These are phyloP conservation scores for Hymenopus coronatus DNA, from an alignment of 2,888 invertebrate genomes.

Conservation along the genomic window DNA sequence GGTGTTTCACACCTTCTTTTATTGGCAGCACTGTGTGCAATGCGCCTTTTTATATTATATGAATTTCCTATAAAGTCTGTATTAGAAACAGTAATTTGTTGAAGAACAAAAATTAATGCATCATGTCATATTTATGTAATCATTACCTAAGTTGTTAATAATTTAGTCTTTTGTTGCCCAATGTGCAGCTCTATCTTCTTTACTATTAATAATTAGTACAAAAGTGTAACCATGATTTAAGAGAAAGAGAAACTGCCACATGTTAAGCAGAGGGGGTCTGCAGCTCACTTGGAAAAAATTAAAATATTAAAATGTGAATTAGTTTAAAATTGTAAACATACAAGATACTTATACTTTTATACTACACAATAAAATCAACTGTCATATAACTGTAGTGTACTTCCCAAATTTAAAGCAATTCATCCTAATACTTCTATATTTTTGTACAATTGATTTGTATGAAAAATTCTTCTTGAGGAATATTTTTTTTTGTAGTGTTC, in stretches of 20 bases:
- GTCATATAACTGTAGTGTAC: neutral
- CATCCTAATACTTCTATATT: neutral
- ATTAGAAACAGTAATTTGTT: neutral
- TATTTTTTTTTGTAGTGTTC: too few species aligned
- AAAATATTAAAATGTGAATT: neutral
- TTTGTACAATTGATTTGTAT: too few species aligned
- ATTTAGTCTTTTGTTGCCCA: neutral
- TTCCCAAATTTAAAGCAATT: neutral
- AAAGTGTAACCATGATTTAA: neutral
- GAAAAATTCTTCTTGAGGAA: too few species aligned
- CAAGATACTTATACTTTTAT: neutral
- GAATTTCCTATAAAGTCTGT: neutral
- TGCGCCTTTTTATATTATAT: neutral
- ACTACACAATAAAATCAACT: neutral
- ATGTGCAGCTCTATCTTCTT: neutral
- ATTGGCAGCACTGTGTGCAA: constrained; percentile 4
- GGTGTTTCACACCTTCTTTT: neutral
- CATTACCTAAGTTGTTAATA: neutral
- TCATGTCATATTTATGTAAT: neutral
- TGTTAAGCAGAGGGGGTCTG: neutral
- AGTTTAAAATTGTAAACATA: neutral
- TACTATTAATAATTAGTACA: neutral
- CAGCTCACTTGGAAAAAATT: neutral
- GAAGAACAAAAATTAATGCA: neutral
- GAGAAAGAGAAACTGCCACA: neutral